A percentile compares a stretch with the other conserved stretches of the same genome.
Evolutionary conservation across 1,140 invertebrate genomes (phyloP).

Genomic region (Apis laboriosa): DNA sequence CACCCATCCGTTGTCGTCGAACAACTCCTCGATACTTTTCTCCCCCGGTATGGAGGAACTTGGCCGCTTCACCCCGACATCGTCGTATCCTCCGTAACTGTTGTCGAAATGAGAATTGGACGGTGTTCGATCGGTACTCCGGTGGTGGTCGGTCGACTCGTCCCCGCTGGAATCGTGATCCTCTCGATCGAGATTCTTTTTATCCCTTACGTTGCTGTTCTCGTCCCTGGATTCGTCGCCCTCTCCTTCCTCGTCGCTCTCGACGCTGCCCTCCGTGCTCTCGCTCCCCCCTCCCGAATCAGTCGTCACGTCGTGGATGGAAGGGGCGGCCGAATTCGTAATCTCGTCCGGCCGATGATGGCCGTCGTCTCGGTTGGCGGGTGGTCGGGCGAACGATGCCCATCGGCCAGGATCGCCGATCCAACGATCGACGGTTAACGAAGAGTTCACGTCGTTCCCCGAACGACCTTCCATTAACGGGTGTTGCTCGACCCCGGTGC

Average conservation of each 20-base stretch:
- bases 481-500: constrained; percentile 40
- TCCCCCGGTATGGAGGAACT: constrained; percentile 57
- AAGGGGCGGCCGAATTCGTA: constrained; percentile 10
- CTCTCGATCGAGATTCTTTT: constrained; percentile 15
- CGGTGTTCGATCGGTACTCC: constrained; percentile 26
- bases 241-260: constrained; percentile 42
- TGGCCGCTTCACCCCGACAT: constrained; percentile 34
- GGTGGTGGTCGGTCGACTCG: constrained; percentile 47
- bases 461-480: constrained; percentile 54
- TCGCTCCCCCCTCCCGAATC: constrained; percentile 27
- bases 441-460: constrained; percentile 52
- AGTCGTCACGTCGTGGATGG: constrained; percentile 4
- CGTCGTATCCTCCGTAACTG: constrained; percentile 10
- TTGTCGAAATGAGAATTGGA: constrained; percentile 21
- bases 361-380: background rate
- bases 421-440: constrained; percentile 1
- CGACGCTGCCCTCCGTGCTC: constrained; percentile 14
- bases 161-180: constrained; percentile 15
- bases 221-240: constrained; percentile 40
- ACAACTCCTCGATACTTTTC: constrained; percentile 68
- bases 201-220: constrained; percentile 50
- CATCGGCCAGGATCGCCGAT: background rate
- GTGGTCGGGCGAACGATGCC: background rate
- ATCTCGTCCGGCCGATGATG: background rate
- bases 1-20: constrained; percentile 79